Percentiles rank a stretch among this genome's conserved stretches.
Evolutionary conservation across 1,140 invertebrate genomes (phyloP).

Genomic region (Heterodera carotae): DNA sequence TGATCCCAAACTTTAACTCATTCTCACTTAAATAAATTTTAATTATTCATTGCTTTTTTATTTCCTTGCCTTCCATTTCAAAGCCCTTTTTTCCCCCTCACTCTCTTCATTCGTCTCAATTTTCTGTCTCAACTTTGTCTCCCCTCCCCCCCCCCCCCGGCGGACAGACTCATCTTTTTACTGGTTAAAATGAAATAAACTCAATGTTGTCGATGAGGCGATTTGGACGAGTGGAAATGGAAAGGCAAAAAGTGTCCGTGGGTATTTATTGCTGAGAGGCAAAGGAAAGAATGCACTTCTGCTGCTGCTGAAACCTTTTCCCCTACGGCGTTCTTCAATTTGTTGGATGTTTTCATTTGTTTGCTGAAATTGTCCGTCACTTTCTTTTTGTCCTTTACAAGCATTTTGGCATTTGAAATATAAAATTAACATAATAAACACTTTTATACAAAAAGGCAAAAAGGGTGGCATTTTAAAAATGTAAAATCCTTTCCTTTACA

Average conservation of each 20-base stretch:
- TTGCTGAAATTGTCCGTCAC: background rate
- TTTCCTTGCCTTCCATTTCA: background rate
- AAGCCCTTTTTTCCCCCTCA: background rate
- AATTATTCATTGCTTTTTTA: too few species aligned
- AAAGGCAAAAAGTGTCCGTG: background rate
- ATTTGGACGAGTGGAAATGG: background rate
- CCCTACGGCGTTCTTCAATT: background rate
- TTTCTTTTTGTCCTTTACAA: background rate
- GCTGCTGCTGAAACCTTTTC: background rate
- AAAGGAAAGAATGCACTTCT: background rate
- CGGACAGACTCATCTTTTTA: background rate
- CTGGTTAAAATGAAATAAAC: conserved; percentile 18
- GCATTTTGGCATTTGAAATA: too few species aligned
- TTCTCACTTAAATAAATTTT: too few species aligned
- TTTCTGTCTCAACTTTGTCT: background rate
- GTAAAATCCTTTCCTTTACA: background rate
- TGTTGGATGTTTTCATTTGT: background rate
- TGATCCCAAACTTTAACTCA: too few species aligned
- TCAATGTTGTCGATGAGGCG: background rate
- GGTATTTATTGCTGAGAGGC: conserved; percentile 3
- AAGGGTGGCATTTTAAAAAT: too few species aligned
- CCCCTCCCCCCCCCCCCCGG: background rate
- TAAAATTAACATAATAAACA: too few species aligned
- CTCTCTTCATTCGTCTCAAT: background rate
- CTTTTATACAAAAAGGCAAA: too few species aligned